These are phyloP conservation scores for Engraulis encrasicolus DNA, from an alignment of 2,113 vertebrate genomes.

Conservation along the genomic window DNA sequence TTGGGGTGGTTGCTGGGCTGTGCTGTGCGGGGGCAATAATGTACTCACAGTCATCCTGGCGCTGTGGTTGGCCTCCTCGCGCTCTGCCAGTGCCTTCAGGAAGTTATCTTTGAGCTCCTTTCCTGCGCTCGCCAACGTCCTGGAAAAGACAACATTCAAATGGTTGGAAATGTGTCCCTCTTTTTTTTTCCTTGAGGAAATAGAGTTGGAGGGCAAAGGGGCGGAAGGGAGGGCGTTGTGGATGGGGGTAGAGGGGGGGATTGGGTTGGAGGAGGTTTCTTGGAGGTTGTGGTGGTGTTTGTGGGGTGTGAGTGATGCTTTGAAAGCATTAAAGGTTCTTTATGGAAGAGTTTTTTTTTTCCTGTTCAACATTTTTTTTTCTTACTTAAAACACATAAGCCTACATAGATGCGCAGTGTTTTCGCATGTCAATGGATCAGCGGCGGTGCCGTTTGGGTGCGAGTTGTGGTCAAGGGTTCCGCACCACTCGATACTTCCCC, in stretches of 20 bases:
- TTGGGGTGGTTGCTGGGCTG: neutral
- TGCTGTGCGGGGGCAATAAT: constrained; percentile 62
- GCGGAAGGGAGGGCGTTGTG: neutral
- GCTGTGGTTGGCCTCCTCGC: constrained; percentile 80
- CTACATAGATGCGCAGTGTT: constrained; percentile 25
- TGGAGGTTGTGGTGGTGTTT: neutral
- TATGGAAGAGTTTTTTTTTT: constrained; percentile 45
- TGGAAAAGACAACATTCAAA: constrained; percentile 73
- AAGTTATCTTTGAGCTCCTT: constrained; percentile 82
- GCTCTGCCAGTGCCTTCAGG: constrained; percentile 77
- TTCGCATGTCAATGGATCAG: constrained; percentile 25
- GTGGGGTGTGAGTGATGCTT: constrained; percentile 31
- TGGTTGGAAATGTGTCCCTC: constrained; percentile 64
- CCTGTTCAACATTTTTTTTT: neutral
- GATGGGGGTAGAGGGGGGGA: neutral
- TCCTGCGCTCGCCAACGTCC: constrained; percentile 78
- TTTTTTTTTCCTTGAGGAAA: constrained; percentile 56
- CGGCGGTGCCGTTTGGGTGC: constrained; percentile 8
- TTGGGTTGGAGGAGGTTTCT: neutral
- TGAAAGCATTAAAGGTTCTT: constrained; percentile 57
- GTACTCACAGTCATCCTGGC: constrained; percentile 86
- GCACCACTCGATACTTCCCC: constrained; percentile 15
- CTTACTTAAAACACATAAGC: constrained; percentile 20
- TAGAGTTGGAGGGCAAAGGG: constrained; percentile 25
- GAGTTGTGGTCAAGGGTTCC: too few relatives aligned